Evolutionary conservation across 2,888 invertebrate genomes (phyloP).

Genomic region (Elaeidobius kamerunicus): DNA sequence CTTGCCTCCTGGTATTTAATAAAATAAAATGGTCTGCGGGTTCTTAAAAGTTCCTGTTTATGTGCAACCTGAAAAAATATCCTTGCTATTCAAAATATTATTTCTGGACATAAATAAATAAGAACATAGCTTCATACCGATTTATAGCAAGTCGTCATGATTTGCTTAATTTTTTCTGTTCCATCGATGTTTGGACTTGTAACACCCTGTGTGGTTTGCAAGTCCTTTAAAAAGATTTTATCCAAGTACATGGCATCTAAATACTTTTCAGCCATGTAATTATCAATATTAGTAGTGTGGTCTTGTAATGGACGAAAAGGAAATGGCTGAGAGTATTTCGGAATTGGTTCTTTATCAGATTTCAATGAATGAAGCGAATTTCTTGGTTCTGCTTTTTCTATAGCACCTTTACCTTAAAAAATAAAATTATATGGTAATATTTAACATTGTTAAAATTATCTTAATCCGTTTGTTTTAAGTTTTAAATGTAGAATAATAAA

Average conservation of each 20-base stretch:
- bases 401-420: not conserved
- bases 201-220: conserved; percentile 42
- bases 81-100: too few species aligned
- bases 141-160: conserved; percentile 43
- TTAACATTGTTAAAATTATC: conserved; percentile 1
- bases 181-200: conserved; percentile 47
- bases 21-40: conserved; percentile 51
- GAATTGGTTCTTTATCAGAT: conserved; percentile 40
- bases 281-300: conserved; percentile 47
- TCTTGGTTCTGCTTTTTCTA: conserved; percentile 25
- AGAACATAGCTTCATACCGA: conserved; percentile 35
- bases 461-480: conserved; percentile 34
- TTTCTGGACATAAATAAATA: too few species aligned
- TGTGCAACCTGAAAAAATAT: conserved; percentile 36
- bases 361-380: conserved; percentile 43
- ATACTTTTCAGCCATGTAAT: conserved; percentile 50
- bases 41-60: conserved; percentile 49
- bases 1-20: conserved; percentile 46
- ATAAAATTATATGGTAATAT: not conserved
- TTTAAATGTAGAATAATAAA: conserved; percentile 39
- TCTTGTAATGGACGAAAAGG: conserved; percentile 45
- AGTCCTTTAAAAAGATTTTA: conserved; percentile 47
- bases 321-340: conserved; percentile 38
- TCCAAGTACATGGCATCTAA: conserved; percentile 49
- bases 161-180: conserved; percentile 39